A percentile compares a stretch with the other conserved stretches of the same genome.
phyloP scores from a whole-genome alignment of 2,888 invertebrate genomes.

The Tortrix viridana region DNA sequence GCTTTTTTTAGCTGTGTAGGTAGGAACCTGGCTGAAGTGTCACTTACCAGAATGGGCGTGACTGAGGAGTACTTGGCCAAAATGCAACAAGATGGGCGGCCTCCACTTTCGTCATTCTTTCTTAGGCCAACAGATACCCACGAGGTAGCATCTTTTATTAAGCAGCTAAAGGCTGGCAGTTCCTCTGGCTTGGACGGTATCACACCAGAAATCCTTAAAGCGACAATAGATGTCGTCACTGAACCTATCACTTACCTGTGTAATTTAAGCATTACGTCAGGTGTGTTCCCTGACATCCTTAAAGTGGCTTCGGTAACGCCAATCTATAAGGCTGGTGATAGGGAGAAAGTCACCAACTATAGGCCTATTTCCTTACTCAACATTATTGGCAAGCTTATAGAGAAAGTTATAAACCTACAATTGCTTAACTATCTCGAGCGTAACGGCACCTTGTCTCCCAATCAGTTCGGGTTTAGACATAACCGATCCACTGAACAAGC shows the following conservation, averaged over 20 bases:
- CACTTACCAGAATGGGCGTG: neutral
- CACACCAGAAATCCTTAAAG: slow-evolving; percentile 3
- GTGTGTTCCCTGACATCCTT: neutral
- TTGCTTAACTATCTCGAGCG: neutral
- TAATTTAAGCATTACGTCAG: slow-evolving; percentile 5
- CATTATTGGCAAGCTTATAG: neutral
- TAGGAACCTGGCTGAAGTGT: slow-evolving; percentile 1
- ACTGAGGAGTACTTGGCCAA: neutral
- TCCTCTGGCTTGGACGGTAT: slow-evolving; percentile 3
- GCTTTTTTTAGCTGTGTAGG: slow-evolving; percentile 2
- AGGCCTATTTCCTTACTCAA: slow-evolving; percentile 2
- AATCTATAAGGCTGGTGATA: neutral
- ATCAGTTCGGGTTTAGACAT: slow-evolving; percentile 4
- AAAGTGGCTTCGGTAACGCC: slow-evolving; percentile 7
- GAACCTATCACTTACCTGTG: neutral
- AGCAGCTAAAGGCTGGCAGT: neutral
- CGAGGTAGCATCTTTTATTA: neutral
- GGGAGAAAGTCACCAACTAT: neutral
- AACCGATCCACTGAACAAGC: neutral
- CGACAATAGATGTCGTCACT: neutral
- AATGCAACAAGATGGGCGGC: neutral
- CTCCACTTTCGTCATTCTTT: neutral
- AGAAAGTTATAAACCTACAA: neutral
- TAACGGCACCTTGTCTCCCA: neutral
- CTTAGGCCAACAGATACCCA: neutral